Conservation (phyloP, 2,888 invertebrate species). For the Dasypolia templi region DNA sequence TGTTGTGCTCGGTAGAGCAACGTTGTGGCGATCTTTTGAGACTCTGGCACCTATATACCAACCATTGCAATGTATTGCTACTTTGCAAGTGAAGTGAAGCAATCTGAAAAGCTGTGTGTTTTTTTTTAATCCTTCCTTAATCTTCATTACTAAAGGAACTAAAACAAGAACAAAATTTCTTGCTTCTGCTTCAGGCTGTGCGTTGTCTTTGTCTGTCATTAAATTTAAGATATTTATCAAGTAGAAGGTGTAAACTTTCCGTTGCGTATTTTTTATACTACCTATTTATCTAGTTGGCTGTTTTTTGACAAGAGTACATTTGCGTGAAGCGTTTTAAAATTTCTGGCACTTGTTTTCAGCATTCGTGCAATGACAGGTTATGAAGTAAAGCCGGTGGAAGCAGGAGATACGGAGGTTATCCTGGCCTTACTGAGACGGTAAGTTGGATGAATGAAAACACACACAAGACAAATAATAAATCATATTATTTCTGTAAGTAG, state of each 20-base stretch:
- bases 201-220: no score
- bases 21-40: conserved; percentile 90
- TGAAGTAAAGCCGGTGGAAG: conserved; percentile 80
- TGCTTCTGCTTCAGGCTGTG: neutral
- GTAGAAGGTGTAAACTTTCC: neutral
- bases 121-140: neutral
- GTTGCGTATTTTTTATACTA: neutral
- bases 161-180: no score
- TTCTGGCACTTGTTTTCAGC: conserved; percentile 24
- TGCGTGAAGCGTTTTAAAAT: neutral
- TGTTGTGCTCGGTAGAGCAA: conserved; percentile 68
- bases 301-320: neutral
- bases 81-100: neutral
- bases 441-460: conserved; percentile 77
- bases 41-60: neutral
- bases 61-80: neutral
- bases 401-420: conserved; percentile 88
- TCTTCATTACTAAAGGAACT: neutral
- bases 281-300: conserved; percentile 32
- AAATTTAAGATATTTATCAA: neutral
- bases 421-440: conserved; percentile 90
- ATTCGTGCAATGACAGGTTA: conserved; percentile 68
- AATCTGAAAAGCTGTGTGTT: neutral
- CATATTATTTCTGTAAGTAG: no score
- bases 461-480: no score